Base-by-base conservation (phyloP, 1,140 invertebrate genomes). In the Drosophila cardini region DNA sequence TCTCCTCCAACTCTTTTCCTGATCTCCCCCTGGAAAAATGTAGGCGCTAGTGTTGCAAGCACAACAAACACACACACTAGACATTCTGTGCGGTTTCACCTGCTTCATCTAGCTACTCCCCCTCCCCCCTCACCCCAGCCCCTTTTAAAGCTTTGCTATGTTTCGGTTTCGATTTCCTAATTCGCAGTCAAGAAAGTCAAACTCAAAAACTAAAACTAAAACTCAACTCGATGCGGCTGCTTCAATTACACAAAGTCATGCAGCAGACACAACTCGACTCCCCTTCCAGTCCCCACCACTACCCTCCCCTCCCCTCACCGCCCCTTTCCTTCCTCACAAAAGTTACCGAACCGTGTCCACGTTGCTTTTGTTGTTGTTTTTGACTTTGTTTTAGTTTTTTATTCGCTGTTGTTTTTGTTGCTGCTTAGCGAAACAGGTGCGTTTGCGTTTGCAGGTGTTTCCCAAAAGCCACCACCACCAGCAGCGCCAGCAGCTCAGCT, bases 361-460 rank as follows among this genome's bases (percentile, higher is more conserved):
- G 67, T 76, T 71, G 56, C 34, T 58, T 58, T 42, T 68, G 67
- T 58, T 74, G 75, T 57, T 56, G 71, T 69, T 62, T 87, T 58
- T 87, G 84, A 87, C 83, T 86, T 86, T 87, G 82, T 86, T 86
- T 86, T 85, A 81, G 72, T 86, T 86, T 62, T 67, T 80, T 42
- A 26, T 60, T 40, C 70, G 78, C 40, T 61, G 60, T 36, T 74
- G 62, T 45, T 68, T 42, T 26, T 62, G 61, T 45, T 50, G 71
- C 74, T 78, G 80, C 70, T 83, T 80, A 89, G 84, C 73, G 71
- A 87, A 87, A 91, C 90, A 91, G 90, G 90, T 91, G 90, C 90
- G 84, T 91, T 91, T 78, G 82, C 82, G 78, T 86, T 86, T 90
- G 90, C 90, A 91, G 90, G 90, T 91, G 90, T 91, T 91, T 90